Evolutionary conservation across 2,113 vertebrate species (phyloP).

Genomic region (Tachycineta bicolor): DNA sequence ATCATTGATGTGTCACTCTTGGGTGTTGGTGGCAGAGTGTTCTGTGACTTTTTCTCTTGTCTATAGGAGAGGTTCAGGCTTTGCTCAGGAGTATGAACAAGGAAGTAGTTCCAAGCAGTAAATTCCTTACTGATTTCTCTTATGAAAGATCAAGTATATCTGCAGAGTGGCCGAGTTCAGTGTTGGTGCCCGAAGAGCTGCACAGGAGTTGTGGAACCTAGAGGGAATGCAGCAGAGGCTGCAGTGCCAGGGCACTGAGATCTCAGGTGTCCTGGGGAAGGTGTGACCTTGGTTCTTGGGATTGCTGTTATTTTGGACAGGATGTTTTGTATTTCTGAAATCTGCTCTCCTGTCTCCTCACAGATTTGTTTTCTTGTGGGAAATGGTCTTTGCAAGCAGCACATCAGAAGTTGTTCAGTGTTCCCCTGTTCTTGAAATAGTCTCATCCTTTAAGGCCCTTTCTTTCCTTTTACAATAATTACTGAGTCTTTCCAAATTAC

Average conservation of each 20-base stretch:
- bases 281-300: background rate
- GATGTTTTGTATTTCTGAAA: background rate
- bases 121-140: background rate
- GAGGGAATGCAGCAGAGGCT: background rate
- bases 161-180: background rate
- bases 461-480: background rate
- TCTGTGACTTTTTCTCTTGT: background rate
- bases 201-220: background rate
- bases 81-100: background rate
- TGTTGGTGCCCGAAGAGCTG: background rate
- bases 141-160: background rate
- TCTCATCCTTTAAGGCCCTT: background rate
- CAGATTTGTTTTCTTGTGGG: background rate
- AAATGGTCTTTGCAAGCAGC: background rate
- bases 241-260: background rate
- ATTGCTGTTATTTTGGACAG: background rate
- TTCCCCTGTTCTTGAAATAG: background rate
- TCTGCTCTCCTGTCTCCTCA: background rate
- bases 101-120: background rate
- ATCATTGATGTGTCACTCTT: background rate
- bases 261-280: background rate
- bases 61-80: background rate
- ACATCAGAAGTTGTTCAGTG: background rate
- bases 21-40: background rate
- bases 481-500: background rate